phyloP scores from a whole-genome alignment of 2,797 vertebrate species.

The Coranthus polyacanthus region DNA sequence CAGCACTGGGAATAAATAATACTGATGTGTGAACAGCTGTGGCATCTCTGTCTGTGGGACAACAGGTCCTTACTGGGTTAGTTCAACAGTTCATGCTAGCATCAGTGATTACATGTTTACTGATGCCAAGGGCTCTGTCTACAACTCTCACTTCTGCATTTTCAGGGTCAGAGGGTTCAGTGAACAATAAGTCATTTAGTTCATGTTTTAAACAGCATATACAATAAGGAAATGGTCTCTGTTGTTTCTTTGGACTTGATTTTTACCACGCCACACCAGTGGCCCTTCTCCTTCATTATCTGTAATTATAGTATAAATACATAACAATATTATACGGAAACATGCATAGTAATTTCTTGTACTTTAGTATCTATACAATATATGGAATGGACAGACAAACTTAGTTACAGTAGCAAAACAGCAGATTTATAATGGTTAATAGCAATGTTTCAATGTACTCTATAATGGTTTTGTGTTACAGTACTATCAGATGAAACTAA shows the following conservation, averaged over 20 bases:
- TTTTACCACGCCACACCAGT: slow-evolving; percentile 82
- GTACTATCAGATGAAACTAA: slow-evolving; percentile 87
- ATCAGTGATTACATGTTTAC: slow-evolving; percentile 55
- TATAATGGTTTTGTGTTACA: slow-evolving; percentile 91
- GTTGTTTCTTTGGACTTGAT: slow-evolving; percentile 77
- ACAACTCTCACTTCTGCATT: slow-evolving; percentile 80
- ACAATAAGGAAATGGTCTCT: slow-evolving; percentile 69
- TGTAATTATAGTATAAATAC: slow-evolving; percentile 88
- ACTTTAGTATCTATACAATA: slow-evolving; percentile 90
- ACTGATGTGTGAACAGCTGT: slow-evolving; percentile 77
- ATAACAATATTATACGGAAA: slow-evolving; percentile 86
- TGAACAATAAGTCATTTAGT: slow-evolving; percentile 61
- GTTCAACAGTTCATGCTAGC: slow-evolving; percentile 63
- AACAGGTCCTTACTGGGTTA: slow-evolving; percentile 79
- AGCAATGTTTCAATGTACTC: slow-evolving; percentile 86
- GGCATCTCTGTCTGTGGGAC: slow-evolving; percentile 81
- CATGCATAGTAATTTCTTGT: slow-evolving; percentile 89
- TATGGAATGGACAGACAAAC: slow-evolving; percentile 91
- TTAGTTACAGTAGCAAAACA: slow-evolving; percentile 91
- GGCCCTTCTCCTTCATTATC: slow-evolving; percentile 80
- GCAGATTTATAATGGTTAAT: slow-evolving; percentile 86
- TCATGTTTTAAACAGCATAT: slow-evolving; percentile 62
- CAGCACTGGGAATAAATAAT: slow-evolving; percentile 71
- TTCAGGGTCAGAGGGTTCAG: slow-evolving; percentile 83
- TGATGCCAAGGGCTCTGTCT: slow-evolving; percentile 92